Evolutionary conservation across 2,797 vertebrate genomes (phyloP).

Genomic region (Hemitrygon akajei): DNA sequence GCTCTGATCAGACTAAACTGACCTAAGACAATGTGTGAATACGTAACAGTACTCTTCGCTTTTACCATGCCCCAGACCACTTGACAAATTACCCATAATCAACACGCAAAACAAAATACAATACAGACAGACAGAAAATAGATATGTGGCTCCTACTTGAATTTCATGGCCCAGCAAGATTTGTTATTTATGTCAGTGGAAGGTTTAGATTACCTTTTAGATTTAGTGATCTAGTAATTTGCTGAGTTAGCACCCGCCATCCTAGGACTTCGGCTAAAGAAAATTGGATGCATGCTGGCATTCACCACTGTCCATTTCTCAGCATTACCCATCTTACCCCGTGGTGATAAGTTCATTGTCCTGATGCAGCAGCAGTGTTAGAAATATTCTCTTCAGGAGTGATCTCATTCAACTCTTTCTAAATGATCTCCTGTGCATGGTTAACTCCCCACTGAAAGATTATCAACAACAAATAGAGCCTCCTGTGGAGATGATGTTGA

Average conservation of each 20-base stretch:
- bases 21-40: too few relatives aligned
- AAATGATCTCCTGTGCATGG: neutral
- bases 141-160: too few relatives aligned
- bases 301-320: neutral
- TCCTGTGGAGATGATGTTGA: neutral
- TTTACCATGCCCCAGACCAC: too few relatives aligned
- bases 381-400: neutral
- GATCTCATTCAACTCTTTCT: neutral
- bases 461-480: neutral
- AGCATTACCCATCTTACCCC: neutral
- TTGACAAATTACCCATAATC: too few relatives aligned
- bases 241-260: neutral
- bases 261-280: neutral
- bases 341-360: neutral
- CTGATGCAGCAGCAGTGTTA: neutral
- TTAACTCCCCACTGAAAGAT: neutral
- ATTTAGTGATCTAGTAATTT: neutral
- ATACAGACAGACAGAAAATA: too few relatives aligned
- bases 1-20: too few relatives aligned
- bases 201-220: neutral
- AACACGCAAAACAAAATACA: too few relatives aligned
- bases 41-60: too few relatives aligned
- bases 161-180: neutral
- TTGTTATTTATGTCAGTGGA: neutral
- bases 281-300: neutral